Evolutionary conservation across 2,113 vertebrate species (phyloP).

Genomic region (Callithrix jacchus): DNA sequence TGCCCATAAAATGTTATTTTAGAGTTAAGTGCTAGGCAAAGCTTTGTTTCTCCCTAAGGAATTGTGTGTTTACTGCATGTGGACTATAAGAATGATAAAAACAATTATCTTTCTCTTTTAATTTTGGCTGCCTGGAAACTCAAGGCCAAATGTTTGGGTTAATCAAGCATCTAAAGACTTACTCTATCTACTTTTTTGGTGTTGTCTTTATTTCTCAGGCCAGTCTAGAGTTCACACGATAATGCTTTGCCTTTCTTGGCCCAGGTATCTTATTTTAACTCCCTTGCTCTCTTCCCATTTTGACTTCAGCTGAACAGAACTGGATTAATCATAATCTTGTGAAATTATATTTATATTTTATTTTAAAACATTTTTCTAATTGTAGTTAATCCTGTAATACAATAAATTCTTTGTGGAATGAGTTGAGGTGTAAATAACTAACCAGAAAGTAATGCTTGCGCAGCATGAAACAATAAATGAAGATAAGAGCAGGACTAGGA

Average conservation of each 20-base stretch:
- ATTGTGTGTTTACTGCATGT: neutral
- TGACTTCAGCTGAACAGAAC: neutral
- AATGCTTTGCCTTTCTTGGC: neutral
- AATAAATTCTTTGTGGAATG: neutral
- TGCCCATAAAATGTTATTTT: neutral
- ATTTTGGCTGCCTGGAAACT: neutral
- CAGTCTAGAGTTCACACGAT: neutral
- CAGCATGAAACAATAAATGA: neutral
- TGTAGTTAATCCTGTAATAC: neutral
- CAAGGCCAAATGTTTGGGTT: neutral
- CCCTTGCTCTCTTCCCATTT: neutral
- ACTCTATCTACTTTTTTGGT: neutral
- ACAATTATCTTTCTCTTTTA: neutral
- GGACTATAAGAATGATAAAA: neutral
- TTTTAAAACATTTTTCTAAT: neutral
- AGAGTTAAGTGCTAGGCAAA: neutral
- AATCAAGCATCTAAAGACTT: neutral
- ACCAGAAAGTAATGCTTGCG: neutral
- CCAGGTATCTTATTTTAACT: neutral
- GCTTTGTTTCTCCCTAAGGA: neutral
- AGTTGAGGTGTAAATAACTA: slow-evolving; percentile 44
- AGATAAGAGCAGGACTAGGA: neutral
- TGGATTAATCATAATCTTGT: slow-evolving; percentile 7
- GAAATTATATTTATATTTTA: neutral
- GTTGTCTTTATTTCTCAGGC: neutral